Percentiles rank a stretch among this genome's conserved stretches.
phyloP scores from a whole-genome alignment of 2,797 vertebrate genomes.

The Ptychobarbus kaznakovi region DNA sequence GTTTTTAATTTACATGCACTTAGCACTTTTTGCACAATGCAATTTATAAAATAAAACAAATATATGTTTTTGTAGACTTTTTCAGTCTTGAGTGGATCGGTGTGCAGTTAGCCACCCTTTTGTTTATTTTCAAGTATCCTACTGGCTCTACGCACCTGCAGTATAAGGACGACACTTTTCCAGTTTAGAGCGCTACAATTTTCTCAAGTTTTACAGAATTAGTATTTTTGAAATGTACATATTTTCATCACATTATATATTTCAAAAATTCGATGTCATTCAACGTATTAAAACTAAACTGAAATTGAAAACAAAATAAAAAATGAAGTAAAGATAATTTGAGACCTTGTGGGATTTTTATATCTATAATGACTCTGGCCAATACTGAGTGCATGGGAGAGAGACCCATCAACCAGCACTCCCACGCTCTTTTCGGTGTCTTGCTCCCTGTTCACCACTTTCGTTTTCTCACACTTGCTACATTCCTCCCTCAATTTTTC shows the following conservation, averaged over 20 bases:
- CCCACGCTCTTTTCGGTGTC: slow-evolving; percentile 68
- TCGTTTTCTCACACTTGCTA: slow-evolving; percentile 5
- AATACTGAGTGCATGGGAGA: slow-evolving; percentile 58
- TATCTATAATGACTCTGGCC: neutral
- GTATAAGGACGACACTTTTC: too few relatives aligned
- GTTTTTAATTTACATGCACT: too few relatives aligned
- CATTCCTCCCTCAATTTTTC: slow-evolving; percentile 31
- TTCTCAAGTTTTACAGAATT: neutral
- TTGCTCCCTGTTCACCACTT: slow-evolving; percentile 12
- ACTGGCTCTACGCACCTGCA: too few relatives aligned
- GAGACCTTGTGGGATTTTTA: neutral
- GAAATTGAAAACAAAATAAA: neutral
- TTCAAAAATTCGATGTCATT: neutral
- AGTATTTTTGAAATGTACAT: neutral
- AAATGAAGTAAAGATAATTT: neutral
- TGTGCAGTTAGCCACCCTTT: too few relatives aligned
- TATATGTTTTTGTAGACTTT: too few relatives aligned
- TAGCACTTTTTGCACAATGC: too few relatives aligned
- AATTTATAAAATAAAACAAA: too few relatives aligned
- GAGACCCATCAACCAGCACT: slow-evolving; percentile 64
- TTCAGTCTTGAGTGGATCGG: too few relatives aligned
- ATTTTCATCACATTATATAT: neutral
- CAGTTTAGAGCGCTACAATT: too few relatives aligned
- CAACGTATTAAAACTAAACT: neutral
- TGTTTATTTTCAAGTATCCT: too few relatives aligned